Evolutionary conservation across 2,888 invertebrate species (phyloP).

Genomic region (Perizoma affinitatum): DNA sequence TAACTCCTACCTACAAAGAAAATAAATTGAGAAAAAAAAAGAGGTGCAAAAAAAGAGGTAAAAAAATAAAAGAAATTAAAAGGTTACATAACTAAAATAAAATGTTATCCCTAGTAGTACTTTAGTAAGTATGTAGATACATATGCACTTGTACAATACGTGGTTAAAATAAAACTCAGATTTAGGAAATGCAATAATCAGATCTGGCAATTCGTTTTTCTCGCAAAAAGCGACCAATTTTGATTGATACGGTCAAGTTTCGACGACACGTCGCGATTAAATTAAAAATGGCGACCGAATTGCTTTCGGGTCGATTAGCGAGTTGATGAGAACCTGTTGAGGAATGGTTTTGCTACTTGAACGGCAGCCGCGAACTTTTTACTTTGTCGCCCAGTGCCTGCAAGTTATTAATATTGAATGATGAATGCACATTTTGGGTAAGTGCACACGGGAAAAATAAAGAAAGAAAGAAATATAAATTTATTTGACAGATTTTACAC

Average conservation of each 20-base stretch:
- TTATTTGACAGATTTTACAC: too few species aligned
- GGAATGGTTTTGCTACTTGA: slow-evolving; percentile 28
- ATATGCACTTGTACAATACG: too few species aligned
- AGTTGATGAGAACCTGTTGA: slow-evolving; percentile 38
- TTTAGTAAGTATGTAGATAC: neutral
- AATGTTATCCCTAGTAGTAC: neutral
- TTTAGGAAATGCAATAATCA: neutral
- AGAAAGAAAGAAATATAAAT: too few species aligned
- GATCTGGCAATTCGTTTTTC: slow-evolving; percentile 27
- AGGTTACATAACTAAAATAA: too few species aligned
- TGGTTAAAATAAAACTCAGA: neutral
- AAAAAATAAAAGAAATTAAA: too few species aligned
- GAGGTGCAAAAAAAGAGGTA: too few species aligned
- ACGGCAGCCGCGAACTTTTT: slow-evolving; percentile 21
- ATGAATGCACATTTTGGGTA: slow-evolving; percentile 6
- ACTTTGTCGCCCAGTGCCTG: slow-evolving; percentile 16
- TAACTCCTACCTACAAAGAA: too few species aligned
- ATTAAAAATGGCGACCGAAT: slow-evolving; percentile 55
- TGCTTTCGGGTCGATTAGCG: slow-evolving; percentile 50
- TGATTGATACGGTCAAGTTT: slow-evolving; percentile 73
- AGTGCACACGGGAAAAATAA: too few species aligned
- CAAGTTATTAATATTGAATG: slow-evolving; percentile 24
- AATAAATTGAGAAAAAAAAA: too few species aligned
- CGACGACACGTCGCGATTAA: slow-evolving; percentile 56
- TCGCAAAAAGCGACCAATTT: slow-evolving; percentile 73